Evolutionary conservation across 2,797 vertebrate genomes (phyloP).

Genomic region (Phrynocephalus forsythii): DNA sequence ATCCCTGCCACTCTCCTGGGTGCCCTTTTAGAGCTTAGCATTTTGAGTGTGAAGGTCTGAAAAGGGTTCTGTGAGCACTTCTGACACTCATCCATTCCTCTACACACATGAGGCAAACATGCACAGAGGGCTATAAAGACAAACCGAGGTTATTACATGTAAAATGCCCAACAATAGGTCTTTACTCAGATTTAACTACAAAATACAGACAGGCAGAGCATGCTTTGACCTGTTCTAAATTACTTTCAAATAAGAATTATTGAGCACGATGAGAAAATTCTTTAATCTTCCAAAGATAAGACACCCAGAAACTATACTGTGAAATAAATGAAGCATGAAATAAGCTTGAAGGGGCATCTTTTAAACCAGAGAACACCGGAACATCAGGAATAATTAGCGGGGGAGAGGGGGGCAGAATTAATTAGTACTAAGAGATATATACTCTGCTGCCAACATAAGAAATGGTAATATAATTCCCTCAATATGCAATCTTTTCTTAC

Average conservation of each 20-base stretch:
- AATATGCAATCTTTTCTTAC: conserved; percentile 47
- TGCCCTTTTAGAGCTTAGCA: too few species aligned
- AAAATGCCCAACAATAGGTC: background rate
- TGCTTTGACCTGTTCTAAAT: background rate
- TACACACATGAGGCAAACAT: background rate
- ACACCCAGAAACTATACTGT: conserved; percentile 62
- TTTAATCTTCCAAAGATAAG: conserved; percentile 59
- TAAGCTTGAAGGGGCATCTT: conserved; percentile 71
- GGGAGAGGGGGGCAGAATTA: conserved; percentile 44
- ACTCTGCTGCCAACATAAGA: conserved; percentile 53
- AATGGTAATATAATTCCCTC: conserved; percentile 59
- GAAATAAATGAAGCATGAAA: conserved; percentile 73
- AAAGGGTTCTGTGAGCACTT: background rate
- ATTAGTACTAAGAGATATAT: conserved; percentile 53
- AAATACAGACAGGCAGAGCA: conserved; percentile 44
- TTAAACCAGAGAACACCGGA: conserved; percentile 53
- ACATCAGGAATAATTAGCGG: conserved; percentile 49
- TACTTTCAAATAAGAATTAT: conserved; percentile 55
- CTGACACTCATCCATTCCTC: background rate
- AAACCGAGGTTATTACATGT: background rate
- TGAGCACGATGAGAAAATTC: conserved; percentile 55
- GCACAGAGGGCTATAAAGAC: background rate
- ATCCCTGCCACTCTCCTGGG: background rate
- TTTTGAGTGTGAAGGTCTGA: background rate
- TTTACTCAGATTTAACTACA: conserved; percentile 54